These are phyloP conservation scores for Chouioia cunea DNA, from an alignment of 2,888 invertebrate species.

Conservation along the genomic window DNA sequence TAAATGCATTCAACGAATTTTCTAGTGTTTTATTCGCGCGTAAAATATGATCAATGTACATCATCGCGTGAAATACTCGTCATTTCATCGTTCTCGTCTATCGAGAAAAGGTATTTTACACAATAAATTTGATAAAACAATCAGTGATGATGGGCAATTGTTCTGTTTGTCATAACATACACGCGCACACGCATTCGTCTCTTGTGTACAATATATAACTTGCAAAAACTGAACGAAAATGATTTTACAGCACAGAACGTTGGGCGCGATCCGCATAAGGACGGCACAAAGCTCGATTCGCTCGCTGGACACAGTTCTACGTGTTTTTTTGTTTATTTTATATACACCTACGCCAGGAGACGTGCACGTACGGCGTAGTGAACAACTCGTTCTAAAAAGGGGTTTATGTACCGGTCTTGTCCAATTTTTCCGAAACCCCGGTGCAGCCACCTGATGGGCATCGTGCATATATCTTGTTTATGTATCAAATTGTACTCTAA, in stretches of 20 bases:
- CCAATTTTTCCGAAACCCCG: too few relatives aligned
- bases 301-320: conserved; percentile 29
- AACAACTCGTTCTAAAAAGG: too few relatives aligned
- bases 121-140: neutral
- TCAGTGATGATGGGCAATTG: neutral
- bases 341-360: conserved; percentile 34
- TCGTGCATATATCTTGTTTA: too few relatives aligned
- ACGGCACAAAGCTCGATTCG: conserved; percentile 36
- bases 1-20: too few relatives aligned
- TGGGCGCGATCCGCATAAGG: conserved; percentile 30
- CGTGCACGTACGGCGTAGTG: too few relatives aligned
- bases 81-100: conserved; percentile 8
- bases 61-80: neutral
- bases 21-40: too few relatives aligned
- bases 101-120: conserved; percentile 16
- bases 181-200: too few relatives aligned
- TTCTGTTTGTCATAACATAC: too few relatives aligned
- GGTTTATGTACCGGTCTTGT: too few relatives aligned
- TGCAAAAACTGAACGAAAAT: conserved; percentile 17
- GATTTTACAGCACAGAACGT: conserved; percentile 27
- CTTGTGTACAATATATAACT: conserved; percentile 25
- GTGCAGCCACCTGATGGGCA: too few relatives aligned
- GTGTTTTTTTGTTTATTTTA: conserved; percentile 13
- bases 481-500: too few relatives aligned
- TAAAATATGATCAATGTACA: too few relatives aligned